Base-by-base conservation (phyloP, 2,113 vertebrate genomes). In the Megaceryle torquata region DNA sequence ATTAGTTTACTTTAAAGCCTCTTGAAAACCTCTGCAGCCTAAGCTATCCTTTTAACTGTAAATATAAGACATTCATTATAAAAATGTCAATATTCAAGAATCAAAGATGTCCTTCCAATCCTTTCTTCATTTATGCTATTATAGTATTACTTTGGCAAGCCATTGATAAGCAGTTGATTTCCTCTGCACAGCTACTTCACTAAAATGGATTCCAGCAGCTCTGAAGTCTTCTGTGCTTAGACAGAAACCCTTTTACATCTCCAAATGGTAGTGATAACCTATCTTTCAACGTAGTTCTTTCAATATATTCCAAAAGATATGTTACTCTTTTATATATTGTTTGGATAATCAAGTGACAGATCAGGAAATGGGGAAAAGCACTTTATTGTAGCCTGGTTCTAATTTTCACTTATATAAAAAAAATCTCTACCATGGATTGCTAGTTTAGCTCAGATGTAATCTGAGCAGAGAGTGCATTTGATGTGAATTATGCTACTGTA, bases 41-140 rank as follows among this genome's bases (percentile, higher is more conserved):
- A 79, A 91, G 11, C 3, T 61, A 37, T 76, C 15, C 63, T 96
- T 94, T 87, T 82, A 56, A 83, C 26, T 91, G 44, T 70, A 88
- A 91, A 90, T 50, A 82, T 48, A 75, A 81, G 68, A 79, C 79
- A 77, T 87, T 94, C 26, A 69, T 82, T 94, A 94, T 76, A 72
- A 82, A 81, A 81, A 59, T 41, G 37, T 68, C 56, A 88, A 63
- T 67, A 35, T 43, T 88, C 10, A 79, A 65, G 63, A 94, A 74
- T 93, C 37, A 95, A 78, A 96, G 83, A 64, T 91, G 28, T 91
- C 39, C 29, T 97, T 96, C 93, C 26, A 48, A 88, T 92, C 11
- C 75, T 59, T 91, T 83, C 65, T 96, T 89, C 57, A 33, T 90
- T 77, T 82, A 61, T 56, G 11, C 15, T 71, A 60, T 35, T 83